Evolutionary conservation across 1,140 invertebrate species (phyloP), one percentile per base, ranked within the genome.

Genomic region (Zaprionus africanus): DNA sequence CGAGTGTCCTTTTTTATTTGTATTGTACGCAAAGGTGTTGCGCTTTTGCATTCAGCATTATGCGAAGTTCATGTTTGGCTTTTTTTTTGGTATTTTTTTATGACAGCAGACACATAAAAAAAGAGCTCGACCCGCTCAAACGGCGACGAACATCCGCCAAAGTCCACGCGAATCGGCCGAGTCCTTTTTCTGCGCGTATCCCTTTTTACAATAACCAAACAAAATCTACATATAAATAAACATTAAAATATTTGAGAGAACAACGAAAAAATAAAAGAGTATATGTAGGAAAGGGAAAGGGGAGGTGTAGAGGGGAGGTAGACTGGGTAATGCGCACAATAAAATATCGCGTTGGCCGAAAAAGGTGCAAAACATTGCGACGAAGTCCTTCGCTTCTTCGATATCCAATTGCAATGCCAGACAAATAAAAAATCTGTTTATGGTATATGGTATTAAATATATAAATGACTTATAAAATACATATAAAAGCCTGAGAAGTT

Each of bases 221-320:
- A 75, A 84, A 90, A 90, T 90, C 78, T 88, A 90, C 81, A 88
- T 85, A 88, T 88, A 88, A 88, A 90, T 88, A 88, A 90, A 90
- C 79, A 90, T 81, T 82, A 84, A 88, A 81, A 81, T 84, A 84
- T 81, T 73, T 86, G 51, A 54, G 54, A 60, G 59, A 46, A 59
- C 28, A 51, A 28, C 63, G 49, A 71, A 70, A 83, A 56, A 19
- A 19, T 19, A 51, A 22, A 22, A 19, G 19, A 12, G 4, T 1
- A 46, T 2, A 46, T 38, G 12, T 12, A 0, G 4, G 9, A 17
- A n/a, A 6, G n/a, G 41, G 6, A 6, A 43, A 43, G 41, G n/a
- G 3, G 12, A 2, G 12, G 2, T 2, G 31, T 0, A 15, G 41
- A 38, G n/a, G n/a, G 3, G 6, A 46, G 19, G 51, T 7, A 3